These are phyloP conservation scores for Iguana delicatissima DNA, from an alignment of 2,797 vertebrate genomes.

Conservation along the genomic window DNA sequence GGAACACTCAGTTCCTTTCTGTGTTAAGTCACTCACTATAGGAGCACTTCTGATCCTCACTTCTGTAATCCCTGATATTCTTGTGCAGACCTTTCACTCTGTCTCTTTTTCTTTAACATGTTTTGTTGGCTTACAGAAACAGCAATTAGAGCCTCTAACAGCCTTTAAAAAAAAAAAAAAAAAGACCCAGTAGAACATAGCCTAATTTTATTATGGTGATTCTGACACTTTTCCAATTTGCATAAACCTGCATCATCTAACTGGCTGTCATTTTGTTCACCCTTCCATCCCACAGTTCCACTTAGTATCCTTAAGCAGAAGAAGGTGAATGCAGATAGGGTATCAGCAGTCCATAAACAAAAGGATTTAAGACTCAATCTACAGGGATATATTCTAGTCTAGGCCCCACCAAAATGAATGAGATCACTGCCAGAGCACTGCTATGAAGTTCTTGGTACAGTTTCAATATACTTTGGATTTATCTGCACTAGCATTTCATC, in stretches of 20 bases:
- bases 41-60: background rate
- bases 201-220: background rate
- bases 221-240: background rate
- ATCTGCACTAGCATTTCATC: background rate
- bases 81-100: background rate
- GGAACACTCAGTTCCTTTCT: background rate
- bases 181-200: slow-evolving; percentile 15
- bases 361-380: background rate
- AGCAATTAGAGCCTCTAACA: slow-evolving; percentile 20
- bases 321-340: background rate
- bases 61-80: slow-evolving; percentile 30
- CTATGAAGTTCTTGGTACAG: too few relatives aligned
- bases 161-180: slow-evolving; percentile 28
- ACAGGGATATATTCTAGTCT: background rate
- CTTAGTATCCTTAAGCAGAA: background rate
- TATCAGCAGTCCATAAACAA: background rate
- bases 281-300: too few relatives aligned
- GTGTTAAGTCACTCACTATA: slow-evolving; percentile 31
- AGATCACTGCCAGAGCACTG: background rate
- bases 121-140: background rate
- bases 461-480: background rate
- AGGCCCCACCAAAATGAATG: background rate
- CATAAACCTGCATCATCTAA: background rate
- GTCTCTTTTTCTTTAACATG: slow-evolving; percentile 4
- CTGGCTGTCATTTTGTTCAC: background rate